Evolutionary conservation across 2,797 vertebrate species (phyloP), one percentile per base, ranked within the genome.

Genomic region (Spheniscus humboldti): DNA sequence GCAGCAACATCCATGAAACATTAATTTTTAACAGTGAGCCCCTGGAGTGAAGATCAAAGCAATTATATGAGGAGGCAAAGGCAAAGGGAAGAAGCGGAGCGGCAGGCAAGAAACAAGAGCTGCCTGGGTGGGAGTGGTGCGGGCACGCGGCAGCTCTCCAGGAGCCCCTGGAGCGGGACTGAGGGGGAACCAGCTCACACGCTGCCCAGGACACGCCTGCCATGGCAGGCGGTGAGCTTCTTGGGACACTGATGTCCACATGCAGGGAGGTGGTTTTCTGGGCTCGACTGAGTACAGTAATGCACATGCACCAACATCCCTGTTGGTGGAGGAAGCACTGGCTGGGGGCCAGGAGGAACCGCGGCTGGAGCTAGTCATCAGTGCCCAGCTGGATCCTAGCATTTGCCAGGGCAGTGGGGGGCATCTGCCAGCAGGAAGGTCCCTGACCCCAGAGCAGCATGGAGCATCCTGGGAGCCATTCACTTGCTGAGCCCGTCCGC

Each of bases 31-130:
- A 64, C 85, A 35, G 85, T 2, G 33, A 94, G 39, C 43, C 88
- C 82, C 93, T 83, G 85, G 87, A 95, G 92, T 63, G 68, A 72
- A 93, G 88, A 95, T 95, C 90, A 94, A 95, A 96, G 94, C 37
- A 66, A 53, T 33, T 55, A 67, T 0, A 0, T 73, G 92, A 63
- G 64, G 48, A 78, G 86, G 78, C 50, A 47, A 80, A 91, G 48
- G 81, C 71, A 57, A 76, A 91, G 53, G 71, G 90, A 94, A 85
- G 87, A 64, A 72, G 25, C 8, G 0, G 59, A 76, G 84, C 23
- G 7, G 90, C 68, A 39, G 59, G 68, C 2, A 0, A 41, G 47
- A 86, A 59, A 57, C 1, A 12, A 79, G 79, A 64, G 57, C 79
- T 83, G 92, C 63, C n/a, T 41, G 71, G 6, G 23, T 27, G 60